Base-by-base conservation (phyloP, 1,140 invertebrate genomes). In the Lasaia peninsularis region DNA sequence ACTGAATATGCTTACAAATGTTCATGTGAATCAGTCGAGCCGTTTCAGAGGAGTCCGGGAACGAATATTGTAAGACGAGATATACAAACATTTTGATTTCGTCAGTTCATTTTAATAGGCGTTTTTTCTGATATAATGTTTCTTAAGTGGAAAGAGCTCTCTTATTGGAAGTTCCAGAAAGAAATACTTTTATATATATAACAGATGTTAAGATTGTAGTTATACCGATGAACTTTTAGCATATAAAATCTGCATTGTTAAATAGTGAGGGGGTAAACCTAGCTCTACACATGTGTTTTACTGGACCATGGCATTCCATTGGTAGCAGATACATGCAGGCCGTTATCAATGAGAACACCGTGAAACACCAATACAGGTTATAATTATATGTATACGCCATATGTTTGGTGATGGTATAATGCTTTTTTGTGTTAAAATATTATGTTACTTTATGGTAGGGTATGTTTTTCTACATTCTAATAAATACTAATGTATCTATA, bases 361-460 rank as follows among this genome's bases (percentile, higher is more conserved):
- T 85, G 58, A 79, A 77, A 56, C 77, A 74, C 56, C 69, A 63
- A 52, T 81, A 82, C 81, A 87, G 84, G 71, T 73, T 76, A 72
- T 53, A 40, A 44, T 44, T 18, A 20, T 44, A 44, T 37, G 37
- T 56, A 40, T 50, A 57, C 48, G 35, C 62, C 60, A 63, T 72
- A 63, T 54, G 73, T 75, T 80, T 40, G 37, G 37, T 37, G 35
- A 37, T 37, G 35, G 52, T 37, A 1, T 14, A 37, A 32, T 40
- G 56, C 56, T 58, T 48, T 24, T 33, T 31, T 53, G 57, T 58
- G 28, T 53, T 62, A 52, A 32, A 51, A 9, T 59, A 16, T 40
- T 21, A 56, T 53, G 34, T 53, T 49, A 8, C 33, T 61, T 18
- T 20, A 7, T 28, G 24, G 8, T 28, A 7, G 24, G 8, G 5